phyloP scores from a whole-genome alignment of 2,888 invertebrate genomes.

The Ametastegia equiseti region DNA sequence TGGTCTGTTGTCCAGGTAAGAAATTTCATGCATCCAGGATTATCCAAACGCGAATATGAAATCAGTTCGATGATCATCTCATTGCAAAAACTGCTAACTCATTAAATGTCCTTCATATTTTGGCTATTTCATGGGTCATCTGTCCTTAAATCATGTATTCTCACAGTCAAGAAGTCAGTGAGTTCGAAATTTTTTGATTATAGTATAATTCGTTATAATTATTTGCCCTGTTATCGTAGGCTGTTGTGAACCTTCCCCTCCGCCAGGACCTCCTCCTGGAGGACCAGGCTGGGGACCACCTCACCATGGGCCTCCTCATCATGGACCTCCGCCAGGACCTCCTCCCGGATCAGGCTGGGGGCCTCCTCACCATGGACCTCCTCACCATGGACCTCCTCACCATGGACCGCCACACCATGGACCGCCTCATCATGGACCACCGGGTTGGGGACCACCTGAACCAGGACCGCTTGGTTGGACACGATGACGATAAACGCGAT shows the following conservation, averaged over 20 bases:
- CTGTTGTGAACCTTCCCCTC: conserved; percentile 24
- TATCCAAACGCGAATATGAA: not conserved
- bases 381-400: not conserved
- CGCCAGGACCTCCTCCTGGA: not conserved
- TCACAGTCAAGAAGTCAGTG: too few relatives aligned
- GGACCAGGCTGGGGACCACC: conserved; percentile 10
- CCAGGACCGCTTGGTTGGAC: not conserved
- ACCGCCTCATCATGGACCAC: not conserved
- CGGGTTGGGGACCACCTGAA: not conserved
- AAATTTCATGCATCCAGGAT: not conserved
- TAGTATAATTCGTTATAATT: too few relatives aligned
- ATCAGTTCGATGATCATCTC: not conserved
- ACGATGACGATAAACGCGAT: not conserved
- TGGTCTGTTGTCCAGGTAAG: conserved; percentile 21
- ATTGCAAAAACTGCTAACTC: not conserved
- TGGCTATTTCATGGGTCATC: too few relatives aligned
- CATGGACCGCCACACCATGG: not conserved
- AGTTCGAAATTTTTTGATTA: too few relatives aligned
- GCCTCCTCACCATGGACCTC: not conserved
- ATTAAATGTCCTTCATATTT: too few relatives aligned
- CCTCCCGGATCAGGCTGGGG: not conserved
- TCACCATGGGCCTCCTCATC: not conserved
- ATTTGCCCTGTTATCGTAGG: too few relatives aligned
- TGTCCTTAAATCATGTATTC: too few relatives aligned
- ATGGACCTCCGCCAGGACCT: conserved; percentile 8